These are phyloP conservation scores for Lycocerus yunnanus DNA, from an alignment of 2,888 invertebrate species.

Conservation along the genomic window DNA sequence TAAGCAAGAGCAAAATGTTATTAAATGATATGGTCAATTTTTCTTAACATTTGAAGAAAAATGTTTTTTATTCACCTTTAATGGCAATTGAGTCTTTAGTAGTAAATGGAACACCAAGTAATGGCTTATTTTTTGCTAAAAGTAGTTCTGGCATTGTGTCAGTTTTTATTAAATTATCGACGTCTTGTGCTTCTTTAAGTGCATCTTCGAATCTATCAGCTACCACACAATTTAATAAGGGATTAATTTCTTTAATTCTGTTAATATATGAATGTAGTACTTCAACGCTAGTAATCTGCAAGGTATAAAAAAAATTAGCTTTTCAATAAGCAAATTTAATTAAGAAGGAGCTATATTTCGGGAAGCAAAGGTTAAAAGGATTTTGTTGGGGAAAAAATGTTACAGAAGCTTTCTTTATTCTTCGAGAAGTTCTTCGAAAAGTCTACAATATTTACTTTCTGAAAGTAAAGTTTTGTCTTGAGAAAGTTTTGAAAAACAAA, in stretches of 20 bases:
- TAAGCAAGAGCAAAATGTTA: too few relatives aligned
- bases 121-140: conserved; percentile 74
- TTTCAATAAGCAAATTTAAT: too few relatives aligned
- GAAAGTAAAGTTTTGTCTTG: too few relatives aligned
- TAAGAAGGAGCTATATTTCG: too few relatives aligned
- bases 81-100: conserved; percentile 87
- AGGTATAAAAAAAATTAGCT: conserved; percentile 11
- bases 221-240: conserved; percentile 81
- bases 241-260: conserved; percentile 80
- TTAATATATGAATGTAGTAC: conserved; percentile 79
- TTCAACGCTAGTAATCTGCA: conserved; percentile 73
- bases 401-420: too few relatives aligned
- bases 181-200: conserved; percentile 74
- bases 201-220: conserved; percentile 82
- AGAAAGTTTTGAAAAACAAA: too few relatives aligned
- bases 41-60: too few relatives aligned
- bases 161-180: conserved; percentile 72
- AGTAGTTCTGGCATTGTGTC: conserved; percentile 63
- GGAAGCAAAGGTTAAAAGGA: too few relatives aligned
- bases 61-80: conserved; percentile 62
- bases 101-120: conserved; percentile 89
- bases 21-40: too few relatives aligned
- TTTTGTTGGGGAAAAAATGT: too few relatives aligned
- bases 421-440: too few relatives aligned
- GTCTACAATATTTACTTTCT: too few relatives aligned